Evolutionary conservation across 2,797 vertebrate genomes (phyloP), one percentile per base, ranked within the genome.

Genomic region (Triplophysa yarkandensis): DNA sequence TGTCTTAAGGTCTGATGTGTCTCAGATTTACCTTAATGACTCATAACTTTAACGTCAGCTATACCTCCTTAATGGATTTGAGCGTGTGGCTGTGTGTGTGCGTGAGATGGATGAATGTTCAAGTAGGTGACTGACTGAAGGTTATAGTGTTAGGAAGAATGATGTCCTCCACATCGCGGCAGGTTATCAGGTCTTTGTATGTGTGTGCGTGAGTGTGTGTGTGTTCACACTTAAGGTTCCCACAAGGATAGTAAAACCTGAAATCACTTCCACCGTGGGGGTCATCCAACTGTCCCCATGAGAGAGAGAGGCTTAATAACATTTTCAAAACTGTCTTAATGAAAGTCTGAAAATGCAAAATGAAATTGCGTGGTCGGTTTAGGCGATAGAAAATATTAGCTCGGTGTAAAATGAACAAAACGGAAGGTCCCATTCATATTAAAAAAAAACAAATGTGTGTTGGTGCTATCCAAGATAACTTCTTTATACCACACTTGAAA

Each of bases 71-170:
- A 64, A 70, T 70, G 66, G 39, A 65, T 65, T 64, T 71, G 48
- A 36, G 48, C 43, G 34, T 54, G 76, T 74, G 60, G 57, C 63
- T 62, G 13, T 68, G 43, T 64, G 63, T 57, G 68, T 54, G 77
- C 76, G 71, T 71, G 77, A 73, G 72, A 79, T 77, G 74, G 83
- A 74, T 74, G 46, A 30, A 46, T 46, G 50, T 70, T 43, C 72
- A 19, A 78, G 74, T 82, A 23, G 68, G 66, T 52, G 52, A 79
- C 70, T 82, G 64, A 76, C 27, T 76, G 48, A 76, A 68, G 52
- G 39, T 67, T 74, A 66, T 16, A 57, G 52, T 23, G 62, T 65
- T 57, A 66, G 50, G 30, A 66, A 74, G 39, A 74, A 8, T 66
- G 36, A 74, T 57, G 71, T 57, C 50, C 62, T 13, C 27, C 44